Conservation (phyloP, 2,888 invertebrate genomes). For the Agrotis puta region DNA sequence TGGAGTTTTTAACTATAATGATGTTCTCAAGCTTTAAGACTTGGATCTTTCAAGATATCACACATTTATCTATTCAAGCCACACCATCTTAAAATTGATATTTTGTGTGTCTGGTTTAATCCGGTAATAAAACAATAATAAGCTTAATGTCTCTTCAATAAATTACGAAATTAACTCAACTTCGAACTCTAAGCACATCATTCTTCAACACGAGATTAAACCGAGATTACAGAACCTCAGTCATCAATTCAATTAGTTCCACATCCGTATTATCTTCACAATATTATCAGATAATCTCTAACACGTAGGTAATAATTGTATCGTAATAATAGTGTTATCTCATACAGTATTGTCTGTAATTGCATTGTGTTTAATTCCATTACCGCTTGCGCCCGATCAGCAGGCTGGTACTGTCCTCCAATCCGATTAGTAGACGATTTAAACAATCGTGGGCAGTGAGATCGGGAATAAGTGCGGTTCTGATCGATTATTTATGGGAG, state of each 20-base stretch:
- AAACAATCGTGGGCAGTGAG: slow-evolving; percentile 54
- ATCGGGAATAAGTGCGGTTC: slow-evolving; percentile 55
- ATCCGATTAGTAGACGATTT: slow-evolving; percentile 81
- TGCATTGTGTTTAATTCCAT: slow-evolving; percentile 83
- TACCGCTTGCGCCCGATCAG: slow-evolving; percentile 76
- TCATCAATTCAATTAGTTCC: slow-evolving; percentile 47
- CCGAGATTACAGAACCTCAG: slow-evolving; percentile 19
- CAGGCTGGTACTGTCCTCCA: slow-evolving; percentile 63
- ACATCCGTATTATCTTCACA: slow-evolving; percentile 36
- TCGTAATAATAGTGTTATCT: slow-evolving; percentile 68
- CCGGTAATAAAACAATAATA: not conserved
- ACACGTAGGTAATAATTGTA: slow-evolving; percentile 54
- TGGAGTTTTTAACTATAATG: too few species aligned
- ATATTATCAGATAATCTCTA: slow-evolving; percentile 55
- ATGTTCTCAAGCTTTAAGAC: too few species aligned
- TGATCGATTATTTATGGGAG: slow-evolving; percentile 47
- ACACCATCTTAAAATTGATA: too few species aligned
- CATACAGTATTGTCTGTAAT: slow-evolving; percentile 79
- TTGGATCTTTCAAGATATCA: too few species aligned
- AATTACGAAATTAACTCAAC: not conserved
- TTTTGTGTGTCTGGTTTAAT: too few species aligned
- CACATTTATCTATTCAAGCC: too few species aligned
- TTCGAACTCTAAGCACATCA: slow-evolving; percentile 10
- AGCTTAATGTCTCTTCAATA: not conserved
- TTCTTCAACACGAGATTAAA: slow-evolving; percentile 19